phyloP scores from a whole-genome alignment of 2,797 vertebrate species.

The Heliangelus exortis region DNA sequence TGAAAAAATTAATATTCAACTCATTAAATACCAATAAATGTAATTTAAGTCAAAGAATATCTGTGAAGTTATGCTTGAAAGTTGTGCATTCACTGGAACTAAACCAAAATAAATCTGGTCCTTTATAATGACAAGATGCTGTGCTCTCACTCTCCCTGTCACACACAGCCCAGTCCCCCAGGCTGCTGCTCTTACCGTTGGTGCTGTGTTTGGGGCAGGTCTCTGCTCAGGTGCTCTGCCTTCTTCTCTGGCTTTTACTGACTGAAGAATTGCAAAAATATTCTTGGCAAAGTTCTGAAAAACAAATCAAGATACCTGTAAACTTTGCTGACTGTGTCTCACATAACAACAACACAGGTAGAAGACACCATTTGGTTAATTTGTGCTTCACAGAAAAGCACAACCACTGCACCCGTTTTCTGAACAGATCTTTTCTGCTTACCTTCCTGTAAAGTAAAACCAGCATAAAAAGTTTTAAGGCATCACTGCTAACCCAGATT shows the following conservation, averaged over 20 bases:
- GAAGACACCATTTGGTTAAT: not conserved
- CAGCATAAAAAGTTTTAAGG: not conserved
- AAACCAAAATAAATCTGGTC: not conserved
- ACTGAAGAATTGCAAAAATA: constrained; percentile 98
- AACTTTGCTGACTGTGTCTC: not conserved
- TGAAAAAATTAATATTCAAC: constrained; percentile 14
- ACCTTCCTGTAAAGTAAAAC: not conserved
- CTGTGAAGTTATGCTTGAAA: not conserved
- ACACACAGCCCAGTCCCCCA: too few relatives aligned
- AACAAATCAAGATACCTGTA: constrained; percentile 20
- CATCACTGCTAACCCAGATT: rapidly evolving
- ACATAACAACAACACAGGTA: not conserved
- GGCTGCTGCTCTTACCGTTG: constrained; percentile 82
- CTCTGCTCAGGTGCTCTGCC: constrained; percentile 96
- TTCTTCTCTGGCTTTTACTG: constrained; percentile 98
- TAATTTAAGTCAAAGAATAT: not conserved
- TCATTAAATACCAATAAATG: constrained; percentile 12
- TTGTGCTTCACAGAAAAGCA: rapidly evolving
- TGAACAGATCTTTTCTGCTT: not conserved
- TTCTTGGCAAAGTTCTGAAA: constrained; percentile 98
- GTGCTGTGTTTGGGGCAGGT: constrained; percentile 90
- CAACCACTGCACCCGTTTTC: not conserved
- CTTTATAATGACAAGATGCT: not conserved
- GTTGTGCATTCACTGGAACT: not conserved
- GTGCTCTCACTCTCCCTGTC: not conserved